Evolutionary conservation across 2,888 invertebrate species (phyloP), one percentile per base, ranked within the genome.

Genomic region (Spodoptera picta): DNA sequence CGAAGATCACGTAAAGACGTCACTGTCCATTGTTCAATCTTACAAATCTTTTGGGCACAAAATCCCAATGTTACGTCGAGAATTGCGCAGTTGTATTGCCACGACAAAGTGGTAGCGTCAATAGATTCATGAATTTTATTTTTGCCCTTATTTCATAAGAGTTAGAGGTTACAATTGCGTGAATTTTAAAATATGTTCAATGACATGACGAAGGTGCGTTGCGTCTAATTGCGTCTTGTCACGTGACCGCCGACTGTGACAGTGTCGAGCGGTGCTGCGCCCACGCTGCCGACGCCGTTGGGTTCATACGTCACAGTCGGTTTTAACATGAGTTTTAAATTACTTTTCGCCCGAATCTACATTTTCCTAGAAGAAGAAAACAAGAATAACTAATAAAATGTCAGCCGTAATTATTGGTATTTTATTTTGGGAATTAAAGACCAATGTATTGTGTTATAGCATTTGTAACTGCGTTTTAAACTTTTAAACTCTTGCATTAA

Each of bases 171-270:
- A 65, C 36, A 54, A 67, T 78, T 43, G 66, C 41, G 9, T 71
- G 65, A 6, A 47, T 50, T 68, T 69, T 56, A 45, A 77, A 65
- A 63, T 61, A 57, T 47, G 46, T 75, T 82, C 82, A 85, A 81
- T 87, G 85, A 82, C 81, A 86, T 80, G 80, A 82, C 75, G 81
- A 68, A 75, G 75, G 77, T 82, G 77, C 82, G 81, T 76, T 75
- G 80, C 77, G 80, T 85, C 84, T 87, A 87, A 88, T 87, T 87
- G 84, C 83, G 87, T 85, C 77, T 79, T 74, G 60, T 82, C 85
- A 79, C 82, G 83, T 87, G 85, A 83, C 75, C 64, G 60, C 31
- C 49, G n/a, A 19, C 57, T 76, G 80, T 84, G 85, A 86, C 85
- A 87, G 83, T 85, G 82, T 77, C 79, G 77, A 73, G 68, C 69